Evolutionary conservation across 2,888 invertebrate species (phyloP), one percentile per base, ranked within the genome.

Genomic region (Stomorhina lunata): DNA sequence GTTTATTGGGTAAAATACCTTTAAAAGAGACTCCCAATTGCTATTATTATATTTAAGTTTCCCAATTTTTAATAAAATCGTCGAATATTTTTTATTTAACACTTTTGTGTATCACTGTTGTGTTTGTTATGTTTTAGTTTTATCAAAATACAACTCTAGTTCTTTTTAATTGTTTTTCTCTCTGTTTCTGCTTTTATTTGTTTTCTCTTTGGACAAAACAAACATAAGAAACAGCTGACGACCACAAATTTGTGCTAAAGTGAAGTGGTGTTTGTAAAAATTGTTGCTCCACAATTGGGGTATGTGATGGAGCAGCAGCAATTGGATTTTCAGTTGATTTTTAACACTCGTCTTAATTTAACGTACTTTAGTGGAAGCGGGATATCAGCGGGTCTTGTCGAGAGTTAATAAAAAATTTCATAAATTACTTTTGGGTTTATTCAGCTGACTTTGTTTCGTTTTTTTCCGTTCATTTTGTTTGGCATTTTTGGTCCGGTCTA

Each of bases 291-390:
- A 10, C 3, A n/a, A n/a, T n/a, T n/a, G n/a, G n/a, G n/a, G n/a
- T n/a, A 12, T 25, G 6, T n/a, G 25, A n/a, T 65, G 45, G 17
- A 9, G 45, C 9, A 9, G 3, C 6, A 22, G 66, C n/a, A 2
- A 15, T 37, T 43, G 12, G 45, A 17, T 27, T 53, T 45, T 61
- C 53, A 81, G 81, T 81, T 66, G 65, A 61, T 66, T 76, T 71
- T 71, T 71, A 66, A 61, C 65, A 25, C 27, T 76, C 59, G 71
- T 53, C 29, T 61, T 22, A 48, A 48, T 71, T 43, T 43, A 66
- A 71, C 75, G 40, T 59, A 7, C 22, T 71, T 66, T 20, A 2
- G n/a, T 20, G 22, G 6, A 5, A 43, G 3, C 50, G 15, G 20
- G n/a, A n/a, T n/a, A n/a, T n/a, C n/a, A n/a, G 43, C 10, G n/a